phyloP scores from a whole-genome alignment of 2,113 vertebrate genomes.

The Anarhynchus alexandrinus region DNA sequence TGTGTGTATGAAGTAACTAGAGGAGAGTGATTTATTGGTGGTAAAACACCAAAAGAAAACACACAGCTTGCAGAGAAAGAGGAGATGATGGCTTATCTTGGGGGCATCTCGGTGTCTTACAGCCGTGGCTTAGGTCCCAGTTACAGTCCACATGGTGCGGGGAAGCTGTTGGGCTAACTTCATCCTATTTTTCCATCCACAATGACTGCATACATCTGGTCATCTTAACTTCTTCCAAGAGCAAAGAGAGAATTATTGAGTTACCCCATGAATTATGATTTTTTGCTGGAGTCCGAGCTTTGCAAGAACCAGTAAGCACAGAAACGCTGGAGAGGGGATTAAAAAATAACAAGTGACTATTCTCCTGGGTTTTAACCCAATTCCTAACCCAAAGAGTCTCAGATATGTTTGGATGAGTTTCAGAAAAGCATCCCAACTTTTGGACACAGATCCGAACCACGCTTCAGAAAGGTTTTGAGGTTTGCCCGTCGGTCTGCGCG shows the following conservation, averaged over 20 bases:
- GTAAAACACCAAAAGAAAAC: not conserved
- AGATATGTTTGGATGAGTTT: conserved; percentile 22
- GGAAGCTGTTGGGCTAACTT: not conserved
- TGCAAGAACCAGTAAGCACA: not conserved
- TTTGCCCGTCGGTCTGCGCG: not conserved
- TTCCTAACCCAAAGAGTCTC: not conserved
- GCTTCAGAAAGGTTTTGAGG: not conserved
- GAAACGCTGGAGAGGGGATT: not conserved
- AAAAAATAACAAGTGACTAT: not conserved
- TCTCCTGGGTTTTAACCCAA: not conserved
- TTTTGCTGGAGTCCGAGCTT: not conserved
- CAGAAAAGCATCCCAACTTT: conserved; percentile 7
- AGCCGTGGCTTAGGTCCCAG: not conserved
- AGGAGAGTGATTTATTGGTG: not conserved
- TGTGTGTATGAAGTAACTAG: not conserved
- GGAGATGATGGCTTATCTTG: not conserved
- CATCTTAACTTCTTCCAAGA: not conserved
- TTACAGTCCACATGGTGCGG: rapidly evolving
- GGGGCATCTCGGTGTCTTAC: not conserved
- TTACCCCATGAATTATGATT: not conserved
- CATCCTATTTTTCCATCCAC: not conserved
- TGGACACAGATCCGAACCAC: not conserved
- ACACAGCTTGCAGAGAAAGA: not conserved
- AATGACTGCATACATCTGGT: not conserved
- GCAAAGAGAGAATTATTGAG: not conserved